Evolutionary conservation across 92 coral and sea anemone genomes (phyloP), one percentile per base, ranked within the genome.

Genomic region (Blastomussa wellsi): DNA sequence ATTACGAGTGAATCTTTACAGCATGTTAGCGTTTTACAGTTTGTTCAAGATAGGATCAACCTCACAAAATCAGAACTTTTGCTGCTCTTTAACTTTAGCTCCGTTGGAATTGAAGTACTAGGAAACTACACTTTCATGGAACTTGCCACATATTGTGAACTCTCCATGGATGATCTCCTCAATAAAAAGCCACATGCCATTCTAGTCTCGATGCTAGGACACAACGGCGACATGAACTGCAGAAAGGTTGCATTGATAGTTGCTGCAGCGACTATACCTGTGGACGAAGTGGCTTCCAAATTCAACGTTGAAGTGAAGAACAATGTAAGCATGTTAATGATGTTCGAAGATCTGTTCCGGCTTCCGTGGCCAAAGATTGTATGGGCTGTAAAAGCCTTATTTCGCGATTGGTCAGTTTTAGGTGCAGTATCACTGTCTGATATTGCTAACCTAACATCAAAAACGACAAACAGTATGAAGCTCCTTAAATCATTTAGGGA

Each of bases 311-410:
- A 78, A 1, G 47, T 89, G 7, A 75, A 84, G 47, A 86, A 89
- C 64, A 81, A 84, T 72, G 60, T n/a, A 42, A 79, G 91, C 57
- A 39, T 91, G 49, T 74, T 93, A 33, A 81, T 52, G 41, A n/a
- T 88, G 51, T 72, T 88, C 51, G 88, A 89, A 88, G 84, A 31
- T 2, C 60, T 82, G 47, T 77, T 81, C 13, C 72, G 64, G 38
- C 67, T 93, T 20, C 92, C 94, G 9, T 91, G 89, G 93, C 79
- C 72, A 16, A 91, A 93, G 74, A 70, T 91, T 60, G 62, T 89
- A 22, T 93, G 92, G 97, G 97, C 92, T 3, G 86, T 93, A 15
- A 84, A 87, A 35, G 59, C 77, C 32, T 69, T 90, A 5, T 29
- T 89, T 39, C 41, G 71, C 17, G 88, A 91, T 38, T 93, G 97